Percentiles rank a stretch among this genome's conserved stretches.
These are phyloP conservation scores for Nasonia giraulti DNA, from an alignment of 1,140 invertebrate species.

Conservation along the genomic window DNA sequence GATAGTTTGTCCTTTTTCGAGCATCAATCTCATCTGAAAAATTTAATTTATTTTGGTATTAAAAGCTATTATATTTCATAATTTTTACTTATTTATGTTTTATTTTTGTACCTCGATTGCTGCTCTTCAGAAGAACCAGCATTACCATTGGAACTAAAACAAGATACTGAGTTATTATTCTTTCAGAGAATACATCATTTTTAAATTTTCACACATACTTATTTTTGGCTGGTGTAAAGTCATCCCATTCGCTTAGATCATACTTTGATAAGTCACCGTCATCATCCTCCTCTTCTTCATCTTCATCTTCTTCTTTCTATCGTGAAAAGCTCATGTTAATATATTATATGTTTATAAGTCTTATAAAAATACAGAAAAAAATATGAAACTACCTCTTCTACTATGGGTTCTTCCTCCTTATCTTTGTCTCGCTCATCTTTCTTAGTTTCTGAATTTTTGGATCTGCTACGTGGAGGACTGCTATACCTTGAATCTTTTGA, in stretches of 20 bases:
- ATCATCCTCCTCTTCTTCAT: constrained; percentile 79
- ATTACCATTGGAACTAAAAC: constrained; percentile 63
- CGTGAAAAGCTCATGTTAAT: constrained; percentile 19
- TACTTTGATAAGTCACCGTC: constrained; percentile 89
- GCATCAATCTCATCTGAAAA: constrained; percentile 44
- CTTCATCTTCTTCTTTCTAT: constrained; percentile 48
- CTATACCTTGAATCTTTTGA: constrained; percentile 69
- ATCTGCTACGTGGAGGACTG: constrained; percentile 65
- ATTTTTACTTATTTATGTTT: not conserved
- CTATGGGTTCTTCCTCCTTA: constrained; percentile 17
- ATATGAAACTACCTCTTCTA: constrained; percentile 39
- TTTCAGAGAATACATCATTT: not conserved
- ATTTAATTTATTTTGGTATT: not conserved
- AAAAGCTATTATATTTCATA: not conserved
- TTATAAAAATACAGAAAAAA: constrained; percentile 1
- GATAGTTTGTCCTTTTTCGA: not conserved
- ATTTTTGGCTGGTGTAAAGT: constrained; percentile 71
- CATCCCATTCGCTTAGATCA: constrained; percentile 84
- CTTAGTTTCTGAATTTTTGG: constrained; percentile 71
- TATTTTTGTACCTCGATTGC: constrained; percentile 64
- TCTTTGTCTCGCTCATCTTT: constrained; percentile 68
- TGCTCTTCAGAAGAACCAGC: constrained; percentile 59
- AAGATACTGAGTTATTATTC: not conserved
- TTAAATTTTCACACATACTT: constrained; percentile 57
- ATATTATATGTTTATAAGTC: not conserved